Base-by-base conservation (phyloP, 2,888 invertebrate genomes). In the Hecatera dysodea region DNA sequence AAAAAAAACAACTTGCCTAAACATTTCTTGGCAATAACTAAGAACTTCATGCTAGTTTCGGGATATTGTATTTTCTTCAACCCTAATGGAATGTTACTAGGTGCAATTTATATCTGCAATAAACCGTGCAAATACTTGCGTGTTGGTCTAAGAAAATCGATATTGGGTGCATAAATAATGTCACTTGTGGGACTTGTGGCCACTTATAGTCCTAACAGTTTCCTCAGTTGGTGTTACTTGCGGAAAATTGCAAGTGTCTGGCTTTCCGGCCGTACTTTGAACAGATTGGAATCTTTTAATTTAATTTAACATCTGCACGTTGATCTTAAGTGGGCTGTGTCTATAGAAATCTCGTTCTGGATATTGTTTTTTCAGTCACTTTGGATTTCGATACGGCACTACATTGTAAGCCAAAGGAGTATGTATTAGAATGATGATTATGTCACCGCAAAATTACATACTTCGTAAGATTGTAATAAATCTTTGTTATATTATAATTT, bases 111-210 rank as follows among this genome's bases (percentile, higher is more conserved):
- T 74, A 59, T 55, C 19, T 74, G 12, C 57, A 15, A 55, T 50
- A 39, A 22, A 22, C 24, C 24, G 39, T 46, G 15, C 12, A 53
- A 48, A 44, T 48, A 29, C 22, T 48, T 50, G 52, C 69, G 52
- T 62, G 61, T 59, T 48, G 29, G 17, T 50, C 46, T 53, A 62
- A 66, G 72, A 63, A 72, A 76, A 76, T 76, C 78, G 50, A 76
- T 72, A 63, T 44, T 60, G 44, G 53, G 24, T 63, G 66, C 66
- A 76, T 76, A 77, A 72, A 67, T 76, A 72, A 76, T 72, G 39
- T 59, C 53, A 50, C 22, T 36, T 36, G 52, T 52, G 7, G 19
- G 68, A 39, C 44, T 68, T 27, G 63, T n/a, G 42, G 2, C 70
- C 55, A 76, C 55, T 61, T 75, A 59, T n/a, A 33, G 46, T 55